Evolutionary conservation across 2,888 invertebrate genomes (phyloP).

Genomic region (Apocheima hispidaria): DNA sequence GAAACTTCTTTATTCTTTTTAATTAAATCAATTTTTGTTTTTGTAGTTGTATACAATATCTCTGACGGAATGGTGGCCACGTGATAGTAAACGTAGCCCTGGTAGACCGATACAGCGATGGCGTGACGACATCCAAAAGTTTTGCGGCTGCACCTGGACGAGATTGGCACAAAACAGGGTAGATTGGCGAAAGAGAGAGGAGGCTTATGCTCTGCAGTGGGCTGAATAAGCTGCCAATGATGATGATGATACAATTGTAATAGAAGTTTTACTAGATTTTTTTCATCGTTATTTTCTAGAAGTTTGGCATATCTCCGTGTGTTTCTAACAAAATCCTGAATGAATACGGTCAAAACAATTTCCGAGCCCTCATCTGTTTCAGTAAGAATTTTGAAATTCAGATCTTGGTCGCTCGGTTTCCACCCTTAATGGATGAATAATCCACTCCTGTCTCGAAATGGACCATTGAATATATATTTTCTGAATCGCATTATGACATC

Average conservation of each 20-base stretch:
- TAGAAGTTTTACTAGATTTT: background rate
- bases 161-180: too few species aligned
- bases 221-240: too few species aligned
- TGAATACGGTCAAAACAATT: conserved; percentile 53
- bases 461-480: conserved; percentile 62
- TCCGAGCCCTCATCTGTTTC: conserved; percentile 54
- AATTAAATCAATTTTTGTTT: background rate
- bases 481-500: conserved; percentile 58
- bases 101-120: too few species aligned
- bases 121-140: too few species aligned
- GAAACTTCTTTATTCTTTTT: background rate
- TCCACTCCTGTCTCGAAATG: conserved; percentile 61
- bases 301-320: background rate
- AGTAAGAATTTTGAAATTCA: conserved; percentile 59
- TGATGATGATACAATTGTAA: too few species aligned
- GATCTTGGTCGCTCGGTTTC: conserved; percentile 33
- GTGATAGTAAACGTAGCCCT: too few species aligned
- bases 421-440: conserved; percentile 56
- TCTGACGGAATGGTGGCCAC: too few species aligned
- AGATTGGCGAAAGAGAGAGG: too few species aligned
- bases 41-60: too few species aligned
- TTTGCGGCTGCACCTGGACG: too few species aligned
- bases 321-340: conserved; percentile 34
- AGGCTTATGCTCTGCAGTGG: too few species aligned
- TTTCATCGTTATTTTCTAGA: background rate